Conservation (phyloP, 2,888 invertebrate genomes). For the Apodemia mormo region DNA sequence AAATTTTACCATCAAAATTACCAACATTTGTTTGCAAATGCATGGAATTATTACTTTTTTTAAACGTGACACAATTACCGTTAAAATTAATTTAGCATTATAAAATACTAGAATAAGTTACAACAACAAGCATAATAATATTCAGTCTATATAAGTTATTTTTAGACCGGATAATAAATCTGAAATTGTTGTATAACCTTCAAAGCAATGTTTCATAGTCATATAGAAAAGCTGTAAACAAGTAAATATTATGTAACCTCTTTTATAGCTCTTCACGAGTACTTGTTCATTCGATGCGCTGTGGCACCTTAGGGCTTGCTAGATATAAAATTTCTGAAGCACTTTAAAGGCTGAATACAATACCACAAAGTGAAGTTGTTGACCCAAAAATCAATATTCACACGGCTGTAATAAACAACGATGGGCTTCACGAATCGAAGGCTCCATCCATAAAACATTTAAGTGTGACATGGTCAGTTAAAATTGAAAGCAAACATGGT, state of each 20-base stretch:
- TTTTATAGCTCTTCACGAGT: slow-evolving; percentile 28
- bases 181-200: slow-evolving; percentile 1
- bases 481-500: slow-evolving; percentile 25
- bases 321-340: slow-evolving; percentile 51
- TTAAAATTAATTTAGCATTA: too few species aligned
- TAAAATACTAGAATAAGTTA: too few species aligned
- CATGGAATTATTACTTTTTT: too few species aligned
- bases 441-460: slow-evolving; percentile 70
- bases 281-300: slow-evolving; percentile 47
- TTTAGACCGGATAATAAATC: neutral
- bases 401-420: slow-evolving; percentile 67
- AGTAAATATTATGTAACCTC: slow-evolving; percentile 31
- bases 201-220: slow-evolving; percentile 17
- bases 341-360: slow-evolving; percentile 49
- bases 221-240: slow-evolving; percentile 25
- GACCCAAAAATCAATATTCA: slow-evolving; percentile 80
- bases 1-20: too few species aligned
- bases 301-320: slow-evolving; percentile 42
- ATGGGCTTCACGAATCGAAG: slow-evolving; percentile 73
- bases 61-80: too few species aligned
- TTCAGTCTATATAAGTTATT: too few species aligned
- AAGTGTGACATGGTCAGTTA: slow-evolving; percentile 46
- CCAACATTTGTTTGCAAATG: too few species aligned
- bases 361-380: slow-evolving; percentile 64
- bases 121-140: too few species aligned